A percentile compares a stretch with the other conserved stretches of the same genome.
These are phyloP conservation scores for Bombus superbus DNA, from an alignment of 1,140 invertebrate species.

Conservation along the genomic window DNA sequence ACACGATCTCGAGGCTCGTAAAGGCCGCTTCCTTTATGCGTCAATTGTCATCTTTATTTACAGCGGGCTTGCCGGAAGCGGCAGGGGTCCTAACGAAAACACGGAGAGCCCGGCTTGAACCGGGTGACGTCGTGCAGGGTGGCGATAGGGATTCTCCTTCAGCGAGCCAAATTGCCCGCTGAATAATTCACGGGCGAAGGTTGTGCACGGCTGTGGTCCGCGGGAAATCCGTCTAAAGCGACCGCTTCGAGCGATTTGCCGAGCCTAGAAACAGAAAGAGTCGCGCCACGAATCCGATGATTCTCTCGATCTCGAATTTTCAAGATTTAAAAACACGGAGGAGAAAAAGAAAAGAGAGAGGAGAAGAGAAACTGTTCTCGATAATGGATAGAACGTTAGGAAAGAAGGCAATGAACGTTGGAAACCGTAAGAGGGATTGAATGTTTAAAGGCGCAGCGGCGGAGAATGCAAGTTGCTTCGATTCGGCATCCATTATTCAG, in stretches of 20 bases:
- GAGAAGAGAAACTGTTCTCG: neutral
- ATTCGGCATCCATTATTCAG: slow-evolving; percentile 72
- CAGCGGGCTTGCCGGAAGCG: neutral
- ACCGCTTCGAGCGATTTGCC: slow-evolving; percentile 28
- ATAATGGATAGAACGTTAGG: neutral
- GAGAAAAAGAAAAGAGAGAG: neutral
- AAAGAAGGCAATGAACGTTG: neutral
- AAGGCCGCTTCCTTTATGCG: neutral
- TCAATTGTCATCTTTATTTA: slow-evolving; percentile 32
- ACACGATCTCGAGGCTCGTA: too few relatives aligned
- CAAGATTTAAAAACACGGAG: neutral
- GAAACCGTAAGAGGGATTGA: slow-evolving; percentile 51
- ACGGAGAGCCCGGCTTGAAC: neutral
- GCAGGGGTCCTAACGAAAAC: neutral
- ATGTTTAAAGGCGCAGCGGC: slow-evolving; percentile 61
- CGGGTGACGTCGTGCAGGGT: neutral
- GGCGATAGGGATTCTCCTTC: slow-evolving; percentile 16
- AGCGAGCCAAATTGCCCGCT: slow-evolving; percentile 45
- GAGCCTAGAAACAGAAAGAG: neutral
- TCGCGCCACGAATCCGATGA: neutral
- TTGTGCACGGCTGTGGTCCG: slow-evolving; percentile 11
- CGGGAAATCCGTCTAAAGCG: slow-evolving; percentile 37
- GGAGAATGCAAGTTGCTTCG: slow-evolving; percentile 57
- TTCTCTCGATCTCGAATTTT: neutral
- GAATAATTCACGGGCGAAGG: slow-evolving; percentile 43